Base-by-base conservation (phyloP, 2,797 vertebrate species). In the Poecilia picta region DNA sequence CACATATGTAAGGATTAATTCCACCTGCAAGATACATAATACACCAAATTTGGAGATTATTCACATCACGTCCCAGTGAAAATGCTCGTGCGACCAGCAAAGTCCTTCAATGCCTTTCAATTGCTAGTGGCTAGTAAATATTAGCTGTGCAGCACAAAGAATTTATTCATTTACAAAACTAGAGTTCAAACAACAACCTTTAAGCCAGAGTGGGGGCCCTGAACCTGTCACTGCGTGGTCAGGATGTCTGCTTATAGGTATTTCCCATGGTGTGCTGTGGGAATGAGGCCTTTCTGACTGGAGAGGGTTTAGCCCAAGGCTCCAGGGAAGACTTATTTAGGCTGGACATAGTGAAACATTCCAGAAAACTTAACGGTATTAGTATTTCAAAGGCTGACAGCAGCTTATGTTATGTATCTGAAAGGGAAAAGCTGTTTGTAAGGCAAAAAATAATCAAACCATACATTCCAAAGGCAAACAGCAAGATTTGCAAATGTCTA, bases 191-290 rank as follows among this genome's bases (percentile, higher is more conserved):
- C 36, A 91, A 88, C 75, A 84, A 85, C 78, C 53, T 73, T 18
- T 91, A 86, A 92, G 71, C 88, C 81, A 13, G 4, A 51, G 11
- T 45, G 46, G 78, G 74, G 79, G 83, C 49, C 79, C 49, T 89
- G 82, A 85, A 89, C 85, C 84, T 86, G 73, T 77, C 12, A 16
- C 68, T 1, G 4, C 66, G 46, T 59, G 43, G 85, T 77, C 79
- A 87, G 82, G 70, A 88, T 87, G 87, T 89, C 90, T 91, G 89
- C 72, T 64, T 41, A 68, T 51, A 73, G 81, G 76, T 84, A 66
- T 91, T 93, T 94, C 92, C 91, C 93, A 94, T 87, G 89, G 80
- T 90, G 31, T 72, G 79, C 80, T 93, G 93, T 94, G 93, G 93
- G 94, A 94, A 94, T 81, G 70, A 75, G 74, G 82, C 70, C 74